Base-by-base conservation (phyloP, 2,888 invertebrate genomes). In the Melangyna quadrimaculata region DNA sequence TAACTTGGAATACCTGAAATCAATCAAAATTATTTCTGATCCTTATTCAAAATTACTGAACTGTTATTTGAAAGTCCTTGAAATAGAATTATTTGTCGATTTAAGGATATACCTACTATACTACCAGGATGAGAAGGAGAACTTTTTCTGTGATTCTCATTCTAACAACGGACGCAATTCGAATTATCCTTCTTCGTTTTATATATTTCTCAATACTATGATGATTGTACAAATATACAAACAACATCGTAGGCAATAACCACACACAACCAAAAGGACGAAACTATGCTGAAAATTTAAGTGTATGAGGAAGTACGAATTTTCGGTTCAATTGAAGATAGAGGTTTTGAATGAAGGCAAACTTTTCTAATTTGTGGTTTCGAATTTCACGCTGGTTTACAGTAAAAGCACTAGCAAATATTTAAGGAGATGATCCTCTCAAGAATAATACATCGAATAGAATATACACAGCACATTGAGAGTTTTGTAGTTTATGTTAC, bases 281-380 rank as follows among this genome's bases (percentile, higher is more conserved):
- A 10, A 78, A 55, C 17, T 55, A 29, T 57, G 8, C 12, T 1
- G 12, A 51, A 59, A 59, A 48, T 67, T 7, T 4, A 14, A 48
- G 14, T 17, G 17, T 40, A 22, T 17, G 7, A n/a, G 17, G 17
- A 8, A 17, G 40, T 37, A 40, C 35, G 40, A 27, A 55, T 55
- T 59, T 45, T 27, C 35, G 43, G 24, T 45, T 48, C 5, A 40
- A 29, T 45, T 19, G n/a, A 24, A n/a, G 10, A 57, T 19, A 37
- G 37, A n/a, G 9, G 35, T 59, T 59, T 59, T 19, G 57, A 37
- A 29, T 48, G 10, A 48, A 45, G 43, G 27, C 37, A 63, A 82
- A 82, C 73, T 82, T 82, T 82, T 40, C 17, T 48, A 63, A 78
- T 73, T 78, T 78, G 72, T 72, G 72, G 53, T 61, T 45, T 78